phyloP scores from a whole-genome alignment of 2,888 invertebrate genomes.

The Copidosoma aretas region DNA sequence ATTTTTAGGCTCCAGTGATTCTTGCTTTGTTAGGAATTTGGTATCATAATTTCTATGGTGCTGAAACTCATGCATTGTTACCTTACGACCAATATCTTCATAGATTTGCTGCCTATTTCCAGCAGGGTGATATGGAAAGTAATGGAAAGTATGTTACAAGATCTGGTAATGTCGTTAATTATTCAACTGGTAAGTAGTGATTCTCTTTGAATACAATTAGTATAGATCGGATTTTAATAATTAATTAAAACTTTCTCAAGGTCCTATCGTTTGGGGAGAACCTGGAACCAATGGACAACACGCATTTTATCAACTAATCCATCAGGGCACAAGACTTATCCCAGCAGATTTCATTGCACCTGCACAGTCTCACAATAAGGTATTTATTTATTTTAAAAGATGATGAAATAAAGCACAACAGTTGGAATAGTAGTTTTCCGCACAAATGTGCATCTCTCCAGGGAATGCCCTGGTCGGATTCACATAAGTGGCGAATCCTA shows the following conservation, averaged over 20 bases:
- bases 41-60: slow-evolving; percentile 94
- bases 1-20: slow-evolving; percentile 84
- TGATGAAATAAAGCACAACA: not conserved
- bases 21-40: slow-evolving; percentile 90
- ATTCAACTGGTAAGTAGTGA: slow-evolving; percentile 62
- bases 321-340: slow-evolving; percentile 90
- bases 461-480: too few relatives aligned
- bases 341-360: slow-evolving; percentile 98
- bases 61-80: slow-evolving; percentile 93
- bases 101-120: slow-evolving; percentile 98
- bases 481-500: too few relatives aligned
- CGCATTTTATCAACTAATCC: slow-evolving; percentile 98
- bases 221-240: not conserved
- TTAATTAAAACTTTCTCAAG: slow-evolving; percentile 42
- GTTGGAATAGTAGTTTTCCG: slow-evolving; percentile 1
- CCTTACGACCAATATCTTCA: slow-evolving; percentile 99
- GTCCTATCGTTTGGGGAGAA: slow-evolving; percentile 82
- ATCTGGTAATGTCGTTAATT: slow-evolving; percentile 68
- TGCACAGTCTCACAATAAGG: slow-evolving; percentile 83
- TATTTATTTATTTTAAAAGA: slow-evolving; percentile 35
- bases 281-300: slow-evolving; percentile 99
- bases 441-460: too few relatives aligned
- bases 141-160: slow-evolving; percentile 94
- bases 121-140: slow-evolving; percentile 99
- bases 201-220: slow-evolving; percentile 2